Base-by-base conservation (phyloP, 2,113 vertebrate species). In the Engystomops pustulosus region DNA sequence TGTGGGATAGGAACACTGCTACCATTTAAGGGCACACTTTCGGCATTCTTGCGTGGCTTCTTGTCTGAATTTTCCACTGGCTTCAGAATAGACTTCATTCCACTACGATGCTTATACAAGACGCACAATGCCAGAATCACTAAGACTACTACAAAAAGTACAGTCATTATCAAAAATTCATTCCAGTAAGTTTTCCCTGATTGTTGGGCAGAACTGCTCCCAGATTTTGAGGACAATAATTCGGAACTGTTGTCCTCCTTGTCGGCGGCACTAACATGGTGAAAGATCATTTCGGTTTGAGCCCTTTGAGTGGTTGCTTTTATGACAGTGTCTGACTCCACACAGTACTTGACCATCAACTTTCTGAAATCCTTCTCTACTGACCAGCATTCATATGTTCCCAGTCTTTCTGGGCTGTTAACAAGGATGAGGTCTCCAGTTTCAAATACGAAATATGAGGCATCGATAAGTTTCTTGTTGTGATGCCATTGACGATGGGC, bases 351-450 rank as follows among this genome's bases (percentile, higher is more conserved):
- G 41, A 94, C 95, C 89, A 97, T 93, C 79, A 97, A 93, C 90
- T 98, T 95, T 79, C n/a, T 89, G 91, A 97, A 97, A 60, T 93
- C 94, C 17, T 94, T 93, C 87, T 99, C 98, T 84, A 95, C 89
- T 0, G 98, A 96, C 98, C 97, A 99, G 90, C 98, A 98, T 89
- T 98, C 94, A 0, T 97, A 99, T 38, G 88, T 91, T 25, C 96
- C 97, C 0, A 91, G 91, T 0, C 86, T 90, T 82, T 94, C 93
- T 0, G 93, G 93, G 68, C 93, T 93, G 81, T 96, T 95, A 70
- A 96, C 95, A 85, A 98, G 94, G 36, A 98, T 94, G 65, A 98
- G 93, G 3, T 95, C 95, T 3, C 97, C 97, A 0, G 94, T 94
- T 0, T 96, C 92, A 80, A 96, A 90, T 84, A 95, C 93, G 65